These are phyloP conservation scores for Mactromeris polynyma DNA, from an alignment of 2,888 invertebrate species.

Conservation along the genomic window DNA sequence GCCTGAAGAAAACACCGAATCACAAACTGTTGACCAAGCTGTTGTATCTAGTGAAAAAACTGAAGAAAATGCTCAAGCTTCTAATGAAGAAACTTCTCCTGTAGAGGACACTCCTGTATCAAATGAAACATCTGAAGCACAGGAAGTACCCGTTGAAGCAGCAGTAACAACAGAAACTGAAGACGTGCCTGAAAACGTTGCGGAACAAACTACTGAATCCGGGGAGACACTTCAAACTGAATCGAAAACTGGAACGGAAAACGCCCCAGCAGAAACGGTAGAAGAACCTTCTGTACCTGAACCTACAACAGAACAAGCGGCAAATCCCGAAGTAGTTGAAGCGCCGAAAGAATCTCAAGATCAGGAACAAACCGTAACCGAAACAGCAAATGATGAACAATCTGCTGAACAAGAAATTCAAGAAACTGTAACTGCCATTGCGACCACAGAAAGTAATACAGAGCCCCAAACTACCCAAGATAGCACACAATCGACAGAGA, in stretches of 20 bases:
- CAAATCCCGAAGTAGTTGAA: neutral
- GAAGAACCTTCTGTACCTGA: slow-evolving; percentile 2
- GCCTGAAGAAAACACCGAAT: neutral
- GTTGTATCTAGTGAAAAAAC: neutral
- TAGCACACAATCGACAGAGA: neutral
- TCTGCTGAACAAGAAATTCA: neutral
- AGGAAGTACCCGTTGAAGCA: neutral
- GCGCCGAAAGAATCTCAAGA: neutral
- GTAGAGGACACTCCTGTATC: neutral
- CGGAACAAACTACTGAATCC: neutral
- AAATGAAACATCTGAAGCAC: neutral
- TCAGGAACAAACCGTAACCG: neutral
- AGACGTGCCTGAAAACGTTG: neutral
- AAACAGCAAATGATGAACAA: neutral
- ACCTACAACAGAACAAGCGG: neutral
- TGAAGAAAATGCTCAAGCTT: slow-evolving; percentile 19
- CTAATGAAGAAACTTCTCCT: neutral
- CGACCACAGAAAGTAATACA: neutral
- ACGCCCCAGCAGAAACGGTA: neutral
- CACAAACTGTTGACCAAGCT: slow-evolving; percentile 19
- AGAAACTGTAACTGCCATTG: neutral
- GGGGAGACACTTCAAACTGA: neutral
- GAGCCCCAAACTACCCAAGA: neutral
- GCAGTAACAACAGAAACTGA: neutral
- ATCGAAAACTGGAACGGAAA: neutral